Base-by-base conservation (phyloP, 92 coral and sea anemone species). In the Paramuricea clavata region DNA sequence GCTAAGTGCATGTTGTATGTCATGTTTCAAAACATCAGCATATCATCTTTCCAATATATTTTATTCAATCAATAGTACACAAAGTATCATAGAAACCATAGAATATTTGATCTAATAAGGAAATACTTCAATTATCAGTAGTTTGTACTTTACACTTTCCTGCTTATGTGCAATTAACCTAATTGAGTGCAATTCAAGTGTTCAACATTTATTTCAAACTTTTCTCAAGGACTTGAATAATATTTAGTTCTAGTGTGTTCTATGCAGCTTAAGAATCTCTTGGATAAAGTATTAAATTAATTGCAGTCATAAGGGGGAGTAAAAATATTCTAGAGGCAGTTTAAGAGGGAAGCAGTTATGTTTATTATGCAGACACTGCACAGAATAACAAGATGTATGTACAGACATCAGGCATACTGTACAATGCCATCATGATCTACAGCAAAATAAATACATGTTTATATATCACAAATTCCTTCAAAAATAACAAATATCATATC, bases 101-200 rank as follows among this genome's bases (percentile, higher is more conserved):
- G 5, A 60, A 10, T 54, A 27, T 27, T 65, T 28, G 22, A 13
- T 28, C 39, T 65, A 65, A 65, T 65, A 65, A 65, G 72, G 72
- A 65, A 65, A 25, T 19, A 65, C 42, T 65, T 65, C 36, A 65
- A 33, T 65, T 65, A 65, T 65, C 72, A 12, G 30, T 47, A n/a
- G 10, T 65, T 65, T 28, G 36, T 65, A 65, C 42, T 6, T 39
- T 65, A 28, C 41, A 28, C 28, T 21, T 54, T 47, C 17, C 17
- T 47, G 52, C 68, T 60, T 60, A 60, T 60, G 5, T 60, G 32
- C 68, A 60, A 60, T 22, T 60, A 60, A 22, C 32, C 32, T 60
- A n/a, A 60, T 60, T 60, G 21, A 60, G 68, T 22, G 32, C 68
- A 60, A 28, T 22, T 60, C 32, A 60, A 60, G n/a, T 22, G 32